Evolutionary conservation across 2,113 vertebrate species (phyloP), one percentile per base, ranked within the genome.

Genomic region (Pavo muticus): DNA sequence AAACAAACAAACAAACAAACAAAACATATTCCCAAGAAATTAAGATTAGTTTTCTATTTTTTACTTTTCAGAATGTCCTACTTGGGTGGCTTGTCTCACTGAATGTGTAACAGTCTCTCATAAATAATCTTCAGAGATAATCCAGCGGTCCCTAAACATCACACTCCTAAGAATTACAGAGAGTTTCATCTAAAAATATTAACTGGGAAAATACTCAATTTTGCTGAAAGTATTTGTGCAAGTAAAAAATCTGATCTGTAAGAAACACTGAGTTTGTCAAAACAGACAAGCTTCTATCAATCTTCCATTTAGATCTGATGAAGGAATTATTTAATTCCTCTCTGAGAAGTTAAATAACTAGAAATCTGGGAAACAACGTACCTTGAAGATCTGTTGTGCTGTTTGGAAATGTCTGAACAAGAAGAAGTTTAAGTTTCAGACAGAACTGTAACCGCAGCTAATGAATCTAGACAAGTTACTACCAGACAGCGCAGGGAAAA

Each of bases 71-170:
- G 52, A 84, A 67, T 52, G 29, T 74, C 39, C 81, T 7, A 32
- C 84, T 86, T 70, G 11, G 24, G 14, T 73, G 50, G 6, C 13
- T 86, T 80, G 11, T 80, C 27, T 70, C 60, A 86, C 40, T 78
- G 77, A 81, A 71, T 42, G 39, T 74, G 29, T 45, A 86, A 61
- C 30, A 77, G 48, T 30, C 2, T 76, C 8, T 77, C 63, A 69
- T n/a, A 93, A 77, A 80, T 63, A 70, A 64, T 50, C 76, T 80
- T 19, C 3, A 77, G 65, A 93, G 94, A 86, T 59, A 94, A 54
- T 14, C 8, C 20, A 77, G 14, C 45, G 84, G 37, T 88, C 80
- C 82, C 72, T 86, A 86, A 93, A 57, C 54, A 45, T 91, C 79
- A 83, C 15, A 92, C 56, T 86, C 14, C 24, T 48, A 70, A 64